A percentile compares a stretch with the other conserved stretches of the same genome.
Evolutionary conservation across 2,797 vertebrate species (phyloP).

Genomic region (Pagetopsis macropterus): DNA sequence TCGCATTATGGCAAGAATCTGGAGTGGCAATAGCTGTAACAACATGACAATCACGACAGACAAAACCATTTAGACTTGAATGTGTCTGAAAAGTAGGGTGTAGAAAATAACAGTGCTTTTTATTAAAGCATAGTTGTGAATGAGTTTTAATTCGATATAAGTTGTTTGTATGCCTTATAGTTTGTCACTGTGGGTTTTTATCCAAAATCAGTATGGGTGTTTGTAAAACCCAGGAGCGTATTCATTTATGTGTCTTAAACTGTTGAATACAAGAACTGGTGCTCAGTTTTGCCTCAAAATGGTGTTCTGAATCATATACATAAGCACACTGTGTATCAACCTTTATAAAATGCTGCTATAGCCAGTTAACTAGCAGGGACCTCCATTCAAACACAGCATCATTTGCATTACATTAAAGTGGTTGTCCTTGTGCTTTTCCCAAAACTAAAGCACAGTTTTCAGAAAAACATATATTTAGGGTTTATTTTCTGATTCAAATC

Average conservation of each 20-base stretch:
- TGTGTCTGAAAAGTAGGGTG: not conserved
- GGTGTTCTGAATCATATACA: not conserved
- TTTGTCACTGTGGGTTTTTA: not conserved
- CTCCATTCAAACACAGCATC: not conserved
- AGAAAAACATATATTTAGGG: no score
- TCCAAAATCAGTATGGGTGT: not conserved
- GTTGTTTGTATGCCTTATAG: not conserved
- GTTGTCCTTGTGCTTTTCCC: no score
- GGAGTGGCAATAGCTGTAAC: conserved; percentile 13
- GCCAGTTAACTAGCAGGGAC: not conserved
- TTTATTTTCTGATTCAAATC: no score
- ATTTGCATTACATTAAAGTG: not conserved
- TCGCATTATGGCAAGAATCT: conserved; percentile 26
- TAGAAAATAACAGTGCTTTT: not conserved
- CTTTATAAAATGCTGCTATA: not conserved
- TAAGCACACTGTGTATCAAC: not conserved
- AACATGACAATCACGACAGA: conserved; percentile 1
- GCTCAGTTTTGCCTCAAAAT: not conserved
- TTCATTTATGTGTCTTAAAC: not conserved
- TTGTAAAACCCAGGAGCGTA: conserved; percentile 1
- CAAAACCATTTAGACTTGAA: conserved; percentile 14
- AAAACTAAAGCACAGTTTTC: no score
- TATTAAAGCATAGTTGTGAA: not conserved
- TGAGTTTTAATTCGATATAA: not conserved
- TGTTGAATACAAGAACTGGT: not conserved